phyloP scores from a whole-genome alignment of 1,140 invertebrate species.

The Orius insidiosus region DNA sequence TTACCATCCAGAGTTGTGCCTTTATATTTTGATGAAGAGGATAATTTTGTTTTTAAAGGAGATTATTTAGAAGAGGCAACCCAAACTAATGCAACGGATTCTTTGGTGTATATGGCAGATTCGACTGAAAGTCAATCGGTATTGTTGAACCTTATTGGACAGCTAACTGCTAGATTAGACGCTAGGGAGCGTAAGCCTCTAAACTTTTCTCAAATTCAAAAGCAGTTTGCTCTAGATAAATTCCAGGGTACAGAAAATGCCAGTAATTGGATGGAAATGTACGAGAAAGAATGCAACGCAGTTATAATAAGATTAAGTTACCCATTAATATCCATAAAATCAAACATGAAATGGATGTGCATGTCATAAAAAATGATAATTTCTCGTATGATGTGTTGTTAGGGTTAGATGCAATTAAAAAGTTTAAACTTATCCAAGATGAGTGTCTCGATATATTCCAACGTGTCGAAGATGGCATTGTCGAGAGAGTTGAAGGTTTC shows the following conservation, averaged over 20 bases:
- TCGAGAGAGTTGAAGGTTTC: background rate
- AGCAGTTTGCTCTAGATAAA: background rate
- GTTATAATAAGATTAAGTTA: constrained; percentile 10
- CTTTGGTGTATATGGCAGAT: background rate
- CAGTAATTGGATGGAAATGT: background rate
- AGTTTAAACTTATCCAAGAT: constrained; percentile 17
- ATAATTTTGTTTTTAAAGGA: background rate
- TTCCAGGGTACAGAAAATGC: constrained; percentile 1
- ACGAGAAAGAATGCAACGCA: constrained; percentile 12
- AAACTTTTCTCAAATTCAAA: background rate
- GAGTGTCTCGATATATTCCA: constrained; percentile 16
- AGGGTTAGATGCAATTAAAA: constrained; percentile 16
- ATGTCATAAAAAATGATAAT: constrained; percentile 16
- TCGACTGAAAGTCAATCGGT: background rate
- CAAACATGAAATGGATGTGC: constrained; percentile 15
- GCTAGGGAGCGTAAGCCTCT: background rate
- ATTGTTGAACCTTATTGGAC: background rate
- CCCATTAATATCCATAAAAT: constrained; percentile 19
- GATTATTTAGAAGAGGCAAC: background rate
- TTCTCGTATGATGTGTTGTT: constrained; percentile 17
- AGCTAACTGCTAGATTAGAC: background rate
- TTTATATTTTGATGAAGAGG: background rate
- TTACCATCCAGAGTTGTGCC: background rate
- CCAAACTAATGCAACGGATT: background rate
- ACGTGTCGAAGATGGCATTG: background rate